These are phyloP conservation scores for Dolichoris vasculosae DNA, from an alignment of 1,140 invertebrate genomes.

Conservation along the genomic window DNA sequence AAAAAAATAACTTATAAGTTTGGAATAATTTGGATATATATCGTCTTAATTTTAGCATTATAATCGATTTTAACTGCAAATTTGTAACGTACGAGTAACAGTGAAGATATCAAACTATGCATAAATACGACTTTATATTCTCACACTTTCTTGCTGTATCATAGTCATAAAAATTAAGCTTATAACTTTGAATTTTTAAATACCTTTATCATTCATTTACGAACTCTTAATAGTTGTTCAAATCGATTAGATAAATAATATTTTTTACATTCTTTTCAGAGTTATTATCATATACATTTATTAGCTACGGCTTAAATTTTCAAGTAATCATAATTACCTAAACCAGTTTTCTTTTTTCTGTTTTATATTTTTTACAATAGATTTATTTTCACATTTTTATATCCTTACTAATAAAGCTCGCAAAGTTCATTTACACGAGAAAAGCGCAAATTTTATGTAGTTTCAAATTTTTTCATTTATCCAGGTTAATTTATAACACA, in stretches of 20 bases:
- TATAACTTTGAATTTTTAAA: not conserved
- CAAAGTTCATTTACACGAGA: no score
- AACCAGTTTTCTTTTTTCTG: constrained; percentile 6
- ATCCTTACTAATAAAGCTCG: no score
- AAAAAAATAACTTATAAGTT: no score
- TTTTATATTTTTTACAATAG: not conserved
- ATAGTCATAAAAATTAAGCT: not conserved
- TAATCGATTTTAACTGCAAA: not conserved
- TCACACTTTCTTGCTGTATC: not conserved
- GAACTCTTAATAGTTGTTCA: not conserved
- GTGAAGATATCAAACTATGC: not conserved
- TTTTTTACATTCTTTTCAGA: not conserved
- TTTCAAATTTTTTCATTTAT: no score
- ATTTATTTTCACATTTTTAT: no score
- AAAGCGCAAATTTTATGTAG: no score
- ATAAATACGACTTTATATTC: not conserved
- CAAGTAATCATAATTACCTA: not conserved
- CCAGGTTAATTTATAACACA: no score
- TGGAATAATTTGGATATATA: not conserved
- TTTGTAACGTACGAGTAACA: not conserved
- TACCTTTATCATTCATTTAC: not conserved
- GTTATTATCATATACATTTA: not conserved
- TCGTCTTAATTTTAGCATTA: not conserved
- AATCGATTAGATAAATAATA: no score
- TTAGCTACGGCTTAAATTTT: no score